phyloP scores from a whole-genome alignment of 2,888 invertebrate genomes.

The Ernsta delagoae region DNA sequence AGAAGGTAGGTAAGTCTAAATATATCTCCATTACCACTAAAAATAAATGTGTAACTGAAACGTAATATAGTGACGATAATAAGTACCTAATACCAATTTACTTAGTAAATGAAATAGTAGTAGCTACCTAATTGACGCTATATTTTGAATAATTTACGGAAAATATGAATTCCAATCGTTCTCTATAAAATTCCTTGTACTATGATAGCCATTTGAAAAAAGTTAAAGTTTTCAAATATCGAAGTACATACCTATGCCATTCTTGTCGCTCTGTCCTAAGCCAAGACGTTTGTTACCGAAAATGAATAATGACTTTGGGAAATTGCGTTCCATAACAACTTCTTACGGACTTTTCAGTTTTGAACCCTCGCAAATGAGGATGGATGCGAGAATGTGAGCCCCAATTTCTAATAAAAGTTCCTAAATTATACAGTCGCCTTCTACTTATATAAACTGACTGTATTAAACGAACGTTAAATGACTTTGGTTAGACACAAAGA shows the following conservation, averaged over 20 bases:
- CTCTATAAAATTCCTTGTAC: not conserved
- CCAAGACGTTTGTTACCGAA: conserved; percentile 57
- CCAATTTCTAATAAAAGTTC: conserved; percentile 62
- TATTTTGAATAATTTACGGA: no score
- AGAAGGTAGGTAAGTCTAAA: no score
- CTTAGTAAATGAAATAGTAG: no score
- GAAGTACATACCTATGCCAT: conserved; percentile 12
- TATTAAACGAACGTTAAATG: conserved; percentile 35
- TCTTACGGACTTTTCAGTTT: conserved; percentile 69
- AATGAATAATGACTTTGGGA: conserved; percentile 78
- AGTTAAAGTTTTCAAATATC: conserved; percentile 27
- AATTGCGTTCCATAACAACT: conserved; percentile 76
- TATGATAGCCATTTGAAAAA: not conserved
- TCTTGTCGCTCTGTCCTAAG: conserved; percentile 42
- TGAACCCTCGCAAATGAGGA: conserved; percentile 65
- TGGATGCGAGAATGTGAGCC: conserved; percentile 46
- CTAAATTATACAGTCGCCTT: conserved; percentile 62
- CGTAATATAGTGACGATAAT: no score
- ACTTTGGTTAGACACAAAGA: conserved; percentile 5
- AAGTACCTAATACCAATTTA: no score
- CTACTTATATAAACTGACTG: conserved; percentile 54
- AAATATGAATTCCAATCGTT: not conserved
- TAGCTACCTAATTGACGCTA: no score
- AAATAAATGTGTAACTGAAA: no score
- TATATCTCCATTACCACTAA: no score